Conservation (phyloP, 2,797 vertebrate genomes). For the Xenopus petersii region DNA sequence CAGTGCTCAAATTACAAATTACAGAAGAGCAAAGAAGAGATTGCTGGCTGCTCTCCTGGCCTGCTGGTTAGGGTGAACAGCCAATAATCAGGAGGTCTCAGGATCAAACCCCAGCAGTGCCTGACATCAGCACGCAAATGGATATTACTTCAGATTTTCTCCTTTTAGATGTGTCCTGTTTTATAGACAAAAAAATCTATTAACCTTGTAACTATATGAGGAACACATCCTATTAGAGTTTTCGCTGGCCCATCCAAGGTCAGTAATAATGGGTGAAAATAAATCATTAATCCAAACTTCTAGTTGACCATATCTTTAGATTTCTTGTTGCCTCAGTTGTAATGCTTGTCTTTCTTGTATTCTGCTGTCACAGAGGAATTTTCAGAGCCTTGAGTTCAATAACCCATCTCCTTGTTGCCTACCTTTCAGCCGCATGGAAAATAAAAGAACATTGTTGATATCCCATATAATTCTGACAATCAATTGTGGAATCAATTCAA, state of each 20-base stretch:
- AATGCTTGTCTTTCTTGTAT: not conserved
- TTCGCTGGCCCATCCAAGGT: not conserved
- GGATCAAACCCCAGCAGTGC: no score
- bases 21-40: no score
- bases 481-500: no score
- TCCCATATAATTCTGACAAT: no score
- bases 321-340: conserved; percentile 1
- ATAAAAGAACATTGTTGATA: not conserved
- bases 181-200: not conserved
- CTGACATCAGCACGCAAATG: no score
- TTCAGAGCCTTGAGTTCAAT: not conserved
- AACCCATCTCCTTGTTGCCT: not conserved
- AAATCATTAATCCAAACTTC: conserved; percentile 9
- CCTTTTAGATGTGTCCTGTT: no score
- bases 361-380: not conserved
- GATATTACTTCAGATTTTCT: no score
- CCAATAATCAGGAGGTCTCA: no score
- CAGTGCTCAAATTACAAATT: no score
- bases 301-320: not conserved
- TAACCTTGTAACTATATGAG: not conserved
- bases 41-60: no score
- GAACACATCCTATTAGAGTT: not conserved
- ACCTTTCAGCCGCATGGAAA: not conserved
- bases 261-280: conserved; percentile 7
- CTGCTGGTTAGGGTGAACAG: no score